Evolutionary conservation across 2,113 vertebrate species (phyloP).

Genomic region (Phyllostomus hastatus): DNA sequence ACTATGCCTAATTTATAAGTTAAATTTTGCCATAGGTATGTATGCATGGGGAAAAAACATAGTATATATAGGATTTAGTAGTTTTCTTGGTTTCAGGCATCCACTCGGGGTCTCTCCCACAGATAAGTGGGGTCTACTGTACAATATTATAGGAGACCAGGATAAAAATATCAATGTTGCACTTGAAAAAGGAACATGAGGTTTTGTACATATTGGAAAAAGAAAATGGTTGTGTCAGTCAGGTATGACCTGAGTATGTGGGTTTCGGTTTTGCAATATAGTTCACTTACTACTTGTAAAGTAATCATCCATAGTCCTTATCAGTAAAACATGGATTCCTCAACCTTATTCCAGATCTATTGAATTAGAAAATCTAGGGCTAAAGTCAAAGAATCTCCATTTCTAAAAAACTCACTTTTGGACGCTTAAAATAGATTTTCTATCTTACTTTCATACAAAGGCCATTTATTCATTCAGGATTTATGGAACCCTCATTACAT

Average conservation of each 20-base stretch:
- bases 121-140: background rate
- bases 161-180: background rate
- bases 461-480: background rate
- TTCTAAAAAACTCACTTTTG: background rate
- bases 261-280: background rate
- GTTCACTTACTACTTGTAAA: background rate
- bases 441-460: background rate
- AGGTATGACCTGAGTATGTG: background rate
- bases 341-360: background rate
- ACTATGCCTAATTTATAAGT: background rate
- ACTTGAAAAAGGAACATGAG: background rate
- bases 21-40: background rate
- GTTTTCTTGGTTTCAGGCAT: background rate
- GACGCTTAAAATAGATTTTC: conserved; percentile 3
- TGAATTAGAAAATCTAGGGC: background rate
- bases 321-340: background rate
- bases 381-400: background rate
- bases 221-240: background rate
- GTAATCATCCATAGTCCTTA: background rate
- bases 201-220: background rate
- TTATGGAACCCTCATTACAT: background rate
- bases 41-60: background rate
- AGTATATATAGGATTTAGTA: background rate
- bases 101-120: background rate
- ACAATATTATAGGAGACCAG: background rate